Base-by-base conservation (phyloP, 1,140 invertebrate genomes). In the Cotesia glomerata region DNA sequence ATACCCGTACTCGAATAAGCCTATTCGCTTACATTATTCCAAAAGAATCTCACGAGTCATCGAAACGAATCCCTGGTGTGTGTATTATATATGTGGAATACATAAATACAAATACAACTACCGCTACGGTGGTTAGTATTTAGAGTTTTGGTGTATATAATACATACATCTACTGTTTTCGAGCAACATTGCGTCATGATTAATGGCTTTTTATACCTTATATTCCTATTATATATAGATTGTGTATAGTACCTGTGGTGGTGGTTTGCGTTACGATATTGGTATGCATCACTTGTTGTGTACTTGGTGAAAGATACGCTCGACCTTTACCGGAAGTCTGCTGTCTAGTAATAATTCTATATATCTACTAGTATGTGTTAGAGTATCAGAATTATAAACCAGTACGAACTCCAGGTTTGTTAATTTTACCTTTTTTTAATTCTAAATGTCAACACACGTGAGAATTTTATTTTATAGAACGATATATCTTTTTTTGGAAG, bases 21-120 rank as follows among this genome's bases (percentile, higher is more conserved):
- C 11, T n/a, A 51, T 66, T 18, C n/a, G 64, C 14, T 45, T 45
- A 39, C 9, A 9, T 11, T n/a, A 45, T 66, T 66, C 64, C 7
- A n/a, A 14, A 45, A 45, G 36, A 66, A 66, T 66, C 64, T 66
- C 64, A 49, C 45, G 45, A 66, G 36, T 66, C 64, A 49, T 66
- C 34, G 36, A 66, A 14, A 34, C 32, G n/a, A 18, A 36, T 4
- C 61, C n/a, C 61, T 32, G n/a, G n/a, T 56, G 7, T 56, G 4
- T 18, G n/a, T 4, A 11, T 13, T 51, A 8, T 13, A 8, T 2
- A 2, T 26, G 26, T 26, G 26, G 26, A 26, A 26, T 26, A 56
- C 5, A 56, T 39, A 62, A 39, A 39, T 9, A 45, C 7, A n/a
- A 62, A 62, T 39, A 45, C 7, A 9, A 9, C 7, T 45, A 45